Conservation (phyloP, 1,140 invertebrate species). For the Saxidomus purpurata region DNA sequence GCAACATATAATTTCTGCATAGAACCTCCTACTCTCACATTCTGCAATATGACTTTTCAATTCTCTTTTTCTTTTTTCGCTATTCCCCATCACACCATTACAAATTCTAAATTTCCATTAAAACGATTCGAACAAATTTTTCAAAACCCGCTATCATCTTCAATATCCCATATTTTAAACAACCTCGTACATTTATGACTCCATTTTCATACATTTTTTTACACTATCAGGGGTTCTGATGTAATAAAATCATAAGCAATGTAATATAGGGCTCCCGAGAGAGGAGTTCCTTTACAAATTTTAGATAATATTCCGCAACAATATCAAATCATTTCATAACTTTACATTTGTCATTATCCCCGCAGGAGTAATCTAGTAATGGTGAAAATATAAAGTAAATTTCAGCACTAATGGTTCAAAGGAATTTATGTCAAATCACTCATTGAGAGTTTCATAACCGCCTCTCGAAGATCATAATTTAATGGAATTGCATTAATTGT, state of each 20-base stretch:
- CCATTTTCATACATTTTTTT: slow-evolving; percentile 48
- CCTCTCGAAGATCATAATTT: slow-evolving; percentile 29
- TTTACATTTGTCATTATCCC: slow-evolving; percentile 56
- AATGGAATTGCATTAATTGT: slow-evolving; percentile 40
- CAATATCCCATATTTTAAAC: slow-evolving; percentile 44
- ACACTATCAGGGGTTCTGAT: slow-evolving; percentile 22
- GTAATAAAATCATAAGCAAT: slow-evolving; percentile 68
- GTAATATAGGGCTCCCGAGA: slow-evolving; percentile 33
- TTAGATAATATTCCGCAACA: slow-evolving; percentile 61
- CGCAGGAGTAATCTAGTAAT: slow-evolving; percentile 44
- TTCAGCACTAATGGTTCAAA: slow-evolving; percentile 45
- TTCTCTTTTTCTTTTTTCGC: too few species aligned
- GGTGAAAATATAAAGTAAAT: slow-evolving; percentile 35
- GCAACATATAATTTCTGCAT: too few species aligned
- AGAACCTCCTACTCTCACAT: too few species aligned
- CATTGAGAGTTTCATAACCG: neutral
- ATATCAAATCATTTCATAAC: slow-evolving; percentile 69
- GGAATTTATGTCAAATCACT: neutral
- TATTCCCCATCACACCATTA: too few species aligned
- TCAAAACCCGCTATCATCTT: slow-evolving; percentile 9
- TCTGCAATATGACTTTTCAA: too few species aligned
- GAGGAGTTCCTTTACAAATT: slow-evolving; percentile 59
- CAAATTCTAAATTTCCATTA: neutral
- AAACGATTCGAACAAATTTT: neutral
- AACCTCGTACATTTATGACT: slow-evolving; percentile 47